Percentiles rank a stretch among this genome's conserved stretches.
Evolutionary conservation across 1,140 invertebrate species (phyloP).

Genomic region (Homarus americanus): DNA sequence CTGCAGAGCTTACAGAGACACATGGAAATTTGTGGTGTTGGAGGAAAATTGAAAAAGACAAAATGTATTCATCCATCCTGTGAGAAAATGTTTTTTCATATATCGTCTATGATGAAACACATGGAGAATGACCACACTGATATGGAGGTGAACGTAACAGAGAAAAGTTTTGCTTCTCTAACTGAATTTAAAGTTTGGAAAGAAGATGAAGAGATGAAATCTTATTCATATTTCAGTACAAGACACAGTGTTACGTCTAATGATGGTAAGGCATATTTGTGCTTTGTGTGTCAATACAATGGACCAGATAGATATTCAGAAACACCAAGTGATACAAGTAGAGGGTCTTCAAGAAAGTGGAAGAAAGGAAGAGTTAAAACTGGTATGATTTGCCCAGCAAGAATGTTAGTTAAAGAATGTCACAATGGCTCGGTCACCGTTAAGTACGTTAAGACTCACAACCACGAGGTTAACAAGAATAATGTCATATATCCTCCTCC

Average conservation of each 20-base stretch:
- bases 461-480: conserved; percentile 19
- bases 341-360: conserved; percentile 1
- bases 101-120: conserved; percentile 44
- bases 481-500: not conserved
- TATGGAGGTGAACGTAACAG: not conserved
- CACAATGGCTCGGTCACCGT: conserved; percentile 15
- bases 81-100: conserved; percentile 31
- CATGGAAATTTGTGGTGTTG: conserved; percentile 1
- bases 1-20: conserved; percentile 27
- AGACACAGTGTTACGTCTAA: conserved; percentile 42
- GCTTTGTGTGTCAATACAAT: conserved; percentile 42
- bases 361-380: conserved; percentile 7
- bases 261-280: conserved; percentile 27
- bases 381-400: conserved; percentile 26
- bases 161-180: conserved; percentile 22
- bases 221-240: conserved; percentile 37
- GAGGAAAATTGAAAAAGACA: conserved; percentile 13
- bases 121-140: conserved; percentile 43
- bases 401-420: conserved; percentile 37
- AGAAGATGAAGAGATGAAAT: conserved; percentile 29
- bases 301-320: conserved; percentile 22
- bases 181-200: conserved; percentile 36
- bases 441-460: conserved; percentile 43
- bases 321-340: not conserved
- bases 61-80: conserved; percentile 29